Base-by-base conservation (phyloP, 2,113 vertebrate species). In the Riparia riparia region DNA sequence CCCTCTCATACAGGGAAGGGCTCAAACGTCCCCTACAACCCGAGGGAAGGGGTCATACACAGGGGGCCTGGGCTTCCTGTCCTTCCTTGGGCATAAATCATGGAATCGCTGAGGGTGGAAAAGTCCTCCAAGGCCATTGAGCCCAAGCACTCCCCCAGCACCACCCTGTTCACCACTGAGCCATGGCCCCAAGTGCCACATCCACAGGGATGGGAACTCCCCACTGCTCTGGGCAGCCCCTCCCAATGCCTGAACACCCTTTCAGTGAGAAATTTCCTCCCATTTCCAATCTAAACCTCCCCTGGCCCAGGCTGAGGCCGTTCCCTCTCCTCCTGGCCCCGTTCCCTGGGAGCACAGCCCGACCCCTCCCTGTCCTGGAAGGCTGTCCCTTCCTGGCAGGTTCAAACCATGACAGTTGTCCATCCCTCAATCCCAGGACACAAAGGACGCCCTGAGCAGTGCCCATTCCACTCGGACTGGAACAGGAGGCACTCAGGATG, bases 391-490 rank as follows among this genome's bases (percentile, higher is more conserved):
- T 78, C 54, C 73, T 60, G 32, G 6, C 39, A n/a, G 39, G n/a
- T 24, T 39, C 37, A 29, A 56, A 45, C 47, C 5, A 0, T 4
- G 6, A 5, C 10, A n/a, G 17, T 1, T 41, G 42, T 39, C 44
- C 77, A 29, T 8, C 58, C 80, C 39, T 53, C 29, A 10, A 24
- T 12, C 4, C 14, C 82, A 31, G 2, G 2, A 7, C 1, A 26
- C 0, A 1, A 54, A 60, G 63, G 50, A 51, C 39, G n/a, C 10
- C 2, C 6, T 2, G 6, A 6, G 28, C 0, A 51, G 83, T 3
- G 4, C 24, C 68, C 21, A 4, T 4, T 21, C 32, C 12, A 42
- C 31, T 28, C 60, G 74, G 73, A 39, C 34, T 21, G 66, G 49
- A 49, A 24, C 42, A 57, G 82, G 34, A 49, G 42, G 14, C 14